phyloP scores from a whole-genome alignment of 2,797 vertebrate genomes.

The Coranthus polyacanthus region DNA sequence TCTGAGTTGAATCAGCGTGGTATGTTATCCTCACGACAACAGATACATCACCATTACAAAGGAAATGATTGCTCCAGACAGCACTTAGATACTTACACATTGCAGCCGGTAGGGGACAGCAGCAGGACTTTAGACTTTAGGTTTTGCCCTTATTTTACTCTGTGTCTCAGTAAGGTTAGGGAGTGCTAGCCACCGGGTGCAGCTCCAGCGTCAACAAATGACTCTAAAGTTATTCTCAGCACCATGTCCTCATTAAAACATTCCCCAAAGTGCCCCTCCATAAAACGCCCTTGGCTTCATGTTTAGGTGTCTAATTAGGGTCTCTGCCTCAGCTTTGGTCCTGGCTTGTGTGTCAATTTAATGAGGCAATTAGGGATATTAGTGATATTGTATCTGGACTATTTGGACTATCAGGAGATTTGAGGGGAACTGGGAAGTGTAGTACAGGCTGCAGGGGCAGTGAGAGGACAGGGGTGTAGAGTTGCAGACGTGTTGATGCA shows the following conservation, averaged over 20 bases:
- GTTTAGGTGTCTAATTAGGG: conserved; percentile 84
- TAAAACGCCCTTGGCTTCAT: conserved; percentile 79
- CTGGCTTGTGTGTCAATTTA: conserved; percentile 80
- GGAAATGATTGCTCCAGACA: background rate
- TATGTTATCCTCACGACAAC: too few species aligned
- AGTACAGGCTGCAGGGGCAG: conserved; percentile 46
- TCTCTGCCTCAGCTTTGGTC: conserved; percentile 64
- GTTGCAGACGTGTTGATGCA: conserved; percentile 46
- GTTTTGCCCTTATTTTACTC: conserved; percentile 1
- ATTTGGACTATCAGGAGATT: conserved; percentile 53
- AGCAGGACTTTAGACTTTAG: background rate
- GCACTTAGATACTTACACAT: background rate
- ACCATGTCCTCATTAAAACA: conserved; percentile 83
- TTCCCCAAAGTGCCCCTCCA: conserved; percentile 78
- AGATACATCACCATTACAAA: background rate
- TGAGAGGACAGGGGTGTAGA: conserved; percentile 52
- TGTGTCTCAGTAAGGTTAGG: conserved; percentile 27
- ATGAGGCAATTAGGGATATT: conserved; percentile 78
- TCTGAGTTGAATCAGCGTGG: too few species aligned
- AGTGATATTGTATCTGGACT: conserved; percentile 79
- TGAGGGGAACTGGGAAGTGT: conserved; percentile 42
- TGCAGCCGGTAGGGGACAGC: background rate
- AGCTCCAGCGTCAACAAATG: conserved; percentile 77
- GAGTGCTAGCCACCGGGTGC: conserved; percentile 57
- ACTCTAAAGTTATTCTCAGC: conserved; percentile 78